These are phyloP conservation scores for Andrena bicolor DNA, from an alignment of 2,888 invertebrate species.

Conservation along the genomic window DNA sequence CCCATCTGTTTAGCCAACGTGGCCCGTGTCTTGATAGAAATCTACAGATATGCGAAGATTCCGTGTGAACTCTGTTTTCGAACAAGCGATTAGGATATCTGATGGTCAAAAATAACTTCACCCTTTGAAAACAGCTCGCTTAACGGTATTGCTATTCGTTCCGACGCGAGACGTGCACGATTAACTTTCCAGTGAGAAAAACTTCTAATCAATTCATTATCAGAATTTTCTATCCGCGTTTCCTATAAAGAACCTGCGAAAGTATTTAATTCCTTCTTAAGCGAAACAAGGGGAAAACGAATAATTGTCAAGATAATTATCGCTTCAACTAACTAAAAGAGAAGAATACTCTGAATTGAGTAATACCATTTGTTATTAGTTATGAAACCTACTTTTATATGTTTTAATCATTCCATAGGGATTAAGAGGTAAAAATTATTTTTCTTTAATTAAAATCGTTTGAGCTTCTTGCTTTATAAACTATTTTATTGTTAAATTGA, in stretches of 20 bases:
- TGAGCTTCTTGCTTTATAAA: no score
- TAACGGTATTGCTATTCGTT: slow-evolving; percentile 10
- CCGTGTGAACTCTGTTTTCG: slow-evolving; percentile 49
- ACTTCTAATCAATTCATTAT: neutral
- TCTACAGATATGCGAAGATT: slow-evolving; percentile 40
- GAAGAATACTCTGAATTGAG: no score
- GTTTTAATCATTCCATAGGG: no score
- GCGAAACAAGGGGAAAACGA: neutral
- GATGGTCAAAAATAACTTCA: slow-evolving; percentile 55
- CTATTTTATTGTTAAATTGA: no score
- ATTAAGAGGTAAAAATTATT: no score
- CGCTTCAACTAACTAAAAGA: no score
- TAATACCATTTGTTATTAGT: no score
- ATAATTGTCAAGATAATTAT: neutral
- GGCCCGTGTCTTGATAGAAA: slow-evolving; percentile 34
- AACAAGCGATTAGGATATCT: slow-evolving; percentile 57
- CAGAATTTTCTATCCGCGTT: neutral
- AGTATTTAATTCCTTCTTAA: neutral
- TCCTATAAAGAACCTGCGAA: neutral
- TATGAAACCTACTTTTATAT: no score
- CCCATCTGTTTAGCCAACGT: neutral
- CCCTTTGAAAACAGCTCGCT: slow-evolving; percentile 32
- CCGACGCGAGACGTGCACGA: neutral
- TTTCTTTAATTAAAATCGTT: no score
- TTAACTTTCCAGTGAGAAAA: neutral